Evolutionary conservation across 1,140 invertebrate genomes (phyloP), one percentile per base, ranked within the genome.

Genomic region (Pseudoatta argentina): DNA sequence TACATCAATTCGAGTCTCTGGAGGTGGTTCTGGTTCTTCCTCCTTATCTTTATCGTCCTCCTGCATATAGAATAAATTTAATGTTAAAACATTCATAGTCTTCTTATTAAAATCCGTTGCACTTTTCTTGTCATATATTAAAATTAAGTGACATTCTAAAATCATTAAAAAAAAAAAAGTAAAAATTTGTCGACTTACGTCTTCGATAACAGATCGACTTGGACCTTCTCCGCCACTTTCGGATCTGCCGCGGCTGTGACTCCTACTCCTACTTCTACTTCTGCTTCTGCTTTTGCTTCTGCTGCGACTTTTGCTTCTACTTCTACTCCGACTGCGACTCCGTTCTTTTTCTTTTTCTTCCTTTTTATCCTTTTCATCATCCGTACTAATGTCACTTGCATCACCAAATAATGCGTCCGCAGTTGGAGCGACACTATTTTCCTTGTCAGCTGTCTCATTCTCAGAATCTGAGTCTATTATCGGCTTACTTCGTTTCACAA

Each of bases 1-100:
- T 0, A 99, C 98, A 93, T 99, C 98, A 77, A 99, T 99, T 92
- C 98, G 96, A 0, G 98, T 99, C 95, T 99, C 98, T 44, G 98
- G 98, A 30, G 97, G 96, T 21, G 97, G 97, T 89, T 98, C 97
- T 63, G 97, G 97, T 91, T 97, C 97, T 90, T 97, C 96, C 91
- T 97, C 97, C 91, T 97, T 97, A 73, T 97, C 96, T 61, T 97
- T 96, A 78, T 96, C 96, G 0, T 96, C 94, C 85, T 92, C 96
- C 96, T 95, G 90, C 71, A 92, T 87, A 81, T 66, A 30, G 77
- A 91, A 82, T 91, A 83, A 91, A 86, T 88, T 92, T 77, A 73
- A 87, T 63, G 57, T 69, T 34, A 69, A 63, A 85, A 87, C 92
- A 73, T 75, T 73, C 18, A 48, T 27, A 59, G 5, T 48, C 0